Base-by-base conservation (phyloP, 2,113 vertebrate species). In the Antigone vipio region DNA sequence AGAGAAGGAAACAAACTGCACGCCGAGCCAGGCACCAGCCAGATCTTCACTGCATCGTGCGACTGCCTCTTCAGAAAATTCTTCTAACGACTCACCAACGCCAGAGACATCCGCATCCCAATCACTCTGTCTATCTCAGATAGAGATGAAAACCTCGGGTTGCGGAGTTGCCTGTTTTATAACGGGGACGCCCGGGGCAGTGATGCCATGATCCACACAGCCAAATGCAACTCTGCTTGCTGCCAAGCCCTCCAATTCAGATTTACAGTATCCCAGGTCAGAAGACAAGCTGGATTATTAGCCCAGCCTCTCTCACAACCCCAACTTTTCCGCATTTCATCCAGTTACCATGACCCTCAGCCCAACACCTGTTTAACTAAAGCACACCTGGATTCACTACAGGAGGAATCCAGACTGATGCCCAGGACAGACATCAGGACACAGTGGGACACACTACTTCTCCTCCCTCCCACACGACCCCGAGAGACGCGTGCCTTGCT, bases 141-240 rank as follows among this genome's bases (percentile, higher is more conserved):
- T 4, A 32, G 4, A 18, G n/a, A 38, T 2, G 1, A 29, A 87
- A 85, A 24, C 15, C n/a, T 38, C 0, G 0, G 4, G 15, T 4
- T 77, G 53, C 8, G 1, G 7, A 66, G 40, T 21, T 40, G 38
- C 21, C 14, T 6, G 12, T 4, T 94, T 44, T 35, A 3, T 12
- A 56, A 34, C 0, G 0, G 47, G 19, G 21, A 58, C 58, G 44
- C 49, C 45, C 13, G 0, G 34, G 21, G 69, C 58, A 78, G 49
- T 0, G 5, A 64, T 22, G 38, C 32, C 0, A 0, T 2, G 7
- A 67, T 22, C 56, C 60, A 44, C 53, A 3, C 2, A 15, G 60
- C n/a, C 55, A 85, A 45, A 77, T 2, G 20, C 12, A 35, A 12
- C 27, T 2, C 4, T 0, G 1, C 17, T n/a, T 20, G 47, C 24